Base-by-base conservation (phyloP, 2,888 invertebrate species). In the Mycalesis mineus region DNA sequence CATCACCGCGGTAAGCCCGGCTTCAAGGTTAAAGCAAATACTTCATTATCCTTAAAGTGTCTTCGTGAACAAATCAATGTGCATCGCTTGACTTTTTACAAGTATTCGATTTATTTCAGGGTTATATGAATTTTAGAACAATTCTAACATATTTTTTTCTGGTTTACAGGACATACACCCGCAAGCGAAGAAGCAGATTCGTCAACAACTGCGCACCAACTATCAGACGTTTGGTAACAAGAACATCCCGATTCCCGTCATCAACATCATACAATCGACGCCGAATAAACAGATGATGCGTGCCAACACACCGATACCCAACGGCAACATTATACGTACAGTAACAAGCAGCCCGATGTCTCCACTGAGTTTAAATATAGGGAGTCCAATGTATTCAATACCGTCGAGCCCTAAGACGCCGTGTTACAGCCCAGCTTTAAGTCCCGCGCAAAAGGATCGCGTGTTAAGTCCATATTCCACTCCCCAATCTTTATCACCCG, bases 401-500 rank as follows among this genome's bases (percentile, higher is more conserved):
- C 84, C 86, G 0, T 70, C 83, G 5, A 86, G 86, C 61, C 87
- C 88, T 0, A 83, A 76, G 37, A 75, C 71, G 0, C 61, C 73
- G 1, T 78, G 70, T 53, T 84, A 80, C 58, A 88, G 86, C 53
- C 86, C 88, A 0, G 78, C 77, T 0, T 77, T 87, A 66, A 87
- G 87, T 51, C 88, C 88, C 7, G 81, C 75, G 11, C 82, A 78
- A 37, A 75, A 71, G 57, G 84, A 85, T 13, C 77, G 78, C 41
- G 68, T 80, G 4, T 71, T 81, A 60, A 88, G 88, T 48, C 85
- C 86, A 0, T 88, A 87, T 58, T 75, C 80, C 48, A 84, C 87
- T 0, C 82, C 87, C 0, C 85, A 83, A 58, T 85, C 85, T 1
- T 58, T 87, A 48, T 88, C 87, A 0, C 86, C 88, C 0, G 78